Evolutionary conservation across 1,140 invertebrate species (phyloP).

Genomic region (Brachionus sp.): DNA sequence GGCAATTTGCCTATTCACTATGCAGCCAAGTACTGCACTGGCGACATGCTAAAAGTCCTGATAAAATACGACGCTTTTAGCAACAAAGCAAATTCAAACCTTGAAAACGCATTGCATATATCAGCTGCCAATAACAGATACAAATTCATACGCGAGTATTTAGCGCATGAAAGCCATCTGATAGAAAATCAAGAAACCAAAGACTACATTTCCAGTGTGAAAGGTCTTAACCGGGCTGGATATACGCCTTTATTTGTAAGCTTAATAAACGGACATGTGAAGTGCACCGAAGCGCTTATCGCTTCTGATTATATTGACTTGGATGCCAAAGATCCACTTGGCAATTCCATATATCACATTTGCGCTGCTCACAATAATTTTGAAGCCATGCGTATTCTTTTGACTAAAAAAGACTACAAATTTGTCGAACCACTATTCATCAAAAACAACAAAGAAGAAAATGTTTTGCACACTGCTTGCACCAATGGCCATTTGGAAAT

Average conservation of each 20-base stretch:
- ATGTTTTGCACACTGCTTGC: slow-evolving; percentile 14
- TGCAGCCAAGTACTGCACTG: background rate
- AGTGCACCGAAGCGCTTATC: background rate
- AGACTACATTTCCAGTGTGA: background rate
- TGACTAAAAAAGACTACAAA: slow-evolving; percentile 14
- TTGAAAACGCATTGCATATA: slow-evolving; percentile 29
- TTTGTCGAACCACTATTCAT: slow-evolving; percentile 36
- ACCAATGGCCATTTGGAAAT: slow-evolving; percentile 19
- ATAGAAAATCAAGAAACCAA: slow-evolving; percentile 26
- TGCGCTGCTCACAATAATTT: slow-evolving; percentile 25
- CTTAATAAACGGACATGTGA: background rate
- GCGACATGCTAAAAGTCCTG: slow-evolving; percentile 17
- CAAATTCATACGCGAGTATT: slow-evolving; percentile 29
- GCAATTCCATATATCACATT: slow-evolving; percentile 36
- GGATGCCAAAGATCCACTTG: slow-evolving; percentile 27
- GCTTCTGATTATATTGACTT: slow-evolving; percentile 1
- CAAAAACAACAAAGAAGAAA: slow-evolving; percentile 21
- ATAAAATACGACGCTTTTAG: slow-evolving; percentile 11
- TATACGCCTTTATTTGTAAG: background rate
- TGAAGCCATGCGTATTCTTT: slow-evolving; percentile 19
- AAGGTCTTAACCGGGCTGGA: background rate
- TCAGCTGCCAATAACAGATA: background rate
- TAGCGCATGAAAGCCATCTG: background rate
- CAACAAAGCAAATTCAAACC: slow-evolving; percentile 12
- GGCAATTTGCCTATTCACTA: slow-evolving; percentile 26